Evolutionary conservation across 2,113 vertebrate species (phyloP), one percentile per base, ranked within the genome.

Genomic region (Lipophrys pholis): DNA sequence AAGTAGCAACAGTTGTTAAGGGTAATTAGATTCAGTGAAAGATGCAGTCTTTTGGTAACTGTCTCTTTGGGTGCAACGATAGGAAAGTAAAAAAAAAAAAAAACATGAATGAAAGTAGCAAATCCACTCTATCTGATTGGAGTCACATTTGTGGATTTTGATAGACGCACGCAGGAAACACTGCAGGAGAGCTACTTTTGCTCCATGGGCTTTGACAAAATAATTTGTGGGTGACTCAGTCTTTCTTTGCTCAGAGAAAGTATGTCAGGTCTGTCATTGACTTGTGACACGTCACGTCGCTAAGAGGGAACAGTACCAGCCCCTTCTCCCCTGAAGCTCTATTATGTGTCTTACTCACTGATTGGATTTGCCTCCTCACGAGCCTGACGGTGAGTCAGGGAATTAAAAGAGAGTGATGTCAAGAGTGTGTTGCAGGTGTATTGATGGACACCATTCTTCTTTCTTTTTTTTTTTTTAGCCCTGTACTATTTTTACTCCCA

Each of bases 201-300:
- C 65, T 64, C 14, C n/a, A 6, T 58, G 46, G 69, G 68, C 66
- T 80, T 83, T 73, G 75, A 84, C 52, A 66, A 63, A 66, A 52
- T 76, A 69, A 82, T 75, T 38, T 52, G 62, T 50, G 36, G 55
- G 21, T 71, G 58, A 35, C 55, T 70, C 55, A 66, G 83, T 42
- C 12, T 65, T 62, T 71, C 35, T 68, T 14, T 55, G 43, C 17
- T 11, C 14, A 46, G 48, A 57, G 76, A 62, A 69, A 84, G 61
- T 61, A 16, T 65, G 69, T 71, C 76, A 70, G 70, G 70, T 62
- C 67, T 54, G 42, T 65, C 68, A 59, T 7, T 38, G 71, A 30
- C 57, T 52, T 82, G 60, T 78, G 61, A 75, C 51, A 72, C 11
- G 9, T 14, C 49, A 45, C 41, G 53, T 64, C 61, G 70, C 65